A percentile compares a stretch with the other conserved stretches of the same genome.
These are phyloP conservation scores for Xylocopa sonorina DNA, from an alignment of 1,140 invertebrate species.

Conservation along the genomic window DNA sequence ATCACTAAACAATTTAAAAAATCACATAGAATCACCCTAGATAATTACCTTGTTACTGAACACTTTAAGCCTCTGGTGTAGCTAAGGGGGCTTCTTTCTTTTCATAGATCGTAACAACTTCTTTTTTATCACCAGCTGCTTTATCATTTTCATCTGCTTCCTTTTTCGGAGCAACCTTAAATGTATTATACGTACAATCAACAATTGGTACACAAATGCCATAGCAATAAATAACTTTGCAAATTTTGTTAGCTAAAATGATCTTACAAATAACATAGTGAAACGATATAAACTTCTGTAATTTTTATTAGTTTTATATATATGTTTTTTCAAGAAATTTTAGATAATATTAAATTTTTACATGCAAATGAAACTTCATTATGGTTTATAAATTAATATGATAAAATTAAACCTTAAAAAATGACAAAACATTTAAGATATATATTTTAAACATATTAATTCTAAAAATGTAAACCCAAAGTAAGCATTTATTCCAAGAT, in stretches of 20 bases:
- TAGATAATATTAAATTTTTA: background rate
- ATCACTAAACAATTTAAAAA: slow-evolving; percentile 10
- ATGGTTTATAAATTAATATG: background rate
- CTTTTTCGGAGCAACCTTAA: slow-evolving; percentile 78
- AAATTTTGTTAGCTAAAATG: slow-evolving; percentile 16
- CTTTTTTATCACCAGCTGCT: slow-evolving; percentile 74
- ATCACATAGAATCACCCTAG: background rate
- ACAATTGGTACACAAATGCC: background rate
- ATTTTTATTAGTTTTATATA: too few species aligned
- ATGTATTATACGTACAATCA: slow-evolving; percentile 10
- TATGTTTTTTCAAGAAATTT: too few species aligned
- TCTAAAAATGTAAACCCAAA: background rate
- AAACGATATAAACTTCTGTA: background rate
- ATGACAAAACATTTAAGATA: too few species aligned
- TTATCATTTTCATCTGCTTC: slow-evolving; percentile 74
- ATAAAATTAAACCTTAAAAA: background rate
- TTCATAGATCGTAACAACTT: slow-evolving; percentile 73
- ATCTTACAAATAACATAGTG: slow-evolving; percentile 1
- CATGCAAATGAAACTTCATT: background rate
- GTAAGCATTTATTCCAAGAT: background rate
- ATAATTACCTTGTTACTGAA: slow-evolving; percentile 62
- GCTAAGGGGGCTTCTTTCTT: slow-evolving; percentile 78
- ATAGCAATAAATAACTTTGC: background rate
- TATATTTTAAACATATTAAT: background rate
- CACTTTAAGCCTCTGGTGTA: slow-evolving; percentile 76